Evolutionary conservation across 2,113 vertebrate genomes (phyloP).

Genomic region (Cercocebus atys): DNA sequence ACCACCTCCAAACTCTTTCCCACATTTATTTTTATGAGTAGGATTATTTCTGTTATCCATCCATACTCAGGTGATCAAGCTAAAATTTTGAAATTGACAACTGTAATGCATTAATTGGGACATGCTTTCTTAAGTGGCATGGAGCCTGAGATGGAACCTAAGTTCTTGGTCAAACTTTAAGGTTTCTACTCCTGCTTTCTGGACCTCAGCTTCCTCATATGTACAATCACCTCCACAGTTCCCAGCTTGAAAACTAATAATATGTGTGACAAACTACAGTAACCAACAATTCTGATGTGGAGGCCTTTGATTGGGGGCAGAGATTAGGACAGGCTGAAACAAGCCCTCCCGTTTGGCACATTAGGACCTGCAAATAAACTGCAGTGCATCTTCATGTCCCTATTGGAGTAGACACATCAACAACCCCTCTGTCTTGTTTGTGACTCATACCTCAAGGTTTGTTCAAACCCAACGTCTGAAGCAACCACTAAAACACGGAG

Average conservation of each 20-base stretch:
- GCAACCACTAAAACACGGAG: background rate
- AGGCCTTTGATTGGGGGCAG: background rate
- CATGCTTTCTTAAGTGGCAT: background rate
- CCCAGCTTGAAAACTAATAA: background rate
- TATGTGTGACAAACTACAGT: background rate
- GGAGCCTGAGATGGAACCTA: background rate
- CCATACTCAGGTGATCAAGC: background rate
- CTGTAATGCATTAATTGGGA: background rate
- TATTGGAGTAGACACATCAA: background rate
- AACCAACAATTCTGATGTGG: background rate
- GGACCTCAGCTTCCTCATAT: background rate
- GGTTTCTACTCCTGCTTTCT: background rate
- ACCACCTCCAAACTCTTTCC: background rate
- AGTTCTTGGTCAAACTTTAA: background rate
- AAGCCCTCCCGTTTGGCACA: background rate
- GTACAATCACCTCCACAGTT: background rate
- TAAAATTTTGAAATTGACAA: background rate
- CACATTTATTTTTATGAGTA: background rate
- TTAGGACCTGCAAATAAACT: background rate
- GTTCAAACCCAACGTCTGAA: background rate
- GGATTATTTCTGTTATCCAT: background rate
- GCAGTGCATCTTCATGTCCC: background rate
- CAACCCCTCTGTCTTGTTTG: background rate
- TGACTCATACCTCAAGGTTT: slow-evolving; percentile 31
- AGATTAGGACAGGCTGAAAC: background rate